Percentiles rank a stretch among this genome's conserved stretches.
phyloP scores from a whole-genome alignment of 1,140 invertebrate genomes.

The Eriosoma lanigerum region DNA sequence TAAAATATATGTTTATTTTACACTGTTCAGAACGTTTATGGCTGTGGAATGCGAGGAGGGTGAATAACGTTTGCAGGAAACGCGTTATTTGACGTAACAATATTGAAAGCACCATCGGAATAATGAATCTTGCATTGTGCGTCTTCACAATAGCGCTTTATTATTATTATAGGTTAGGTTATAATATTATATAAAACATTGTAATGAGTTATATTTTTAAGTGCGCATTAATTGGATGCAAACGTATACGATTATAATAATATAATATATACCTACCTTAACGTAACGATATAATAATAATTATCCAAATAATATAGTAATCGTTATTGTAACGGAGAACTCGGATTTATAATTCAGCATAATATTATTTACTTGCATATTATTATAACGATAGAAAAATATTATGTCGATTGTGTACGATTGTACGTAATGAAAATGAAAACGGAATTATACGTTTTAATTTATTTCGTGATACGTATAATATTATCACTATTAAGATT shows the following conservation, averaged over 20 bases:
- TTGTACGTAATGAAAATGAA: too few relatives aligned
- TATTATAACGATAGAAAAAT: too few relatives aligned
- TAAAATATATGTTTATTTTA: neutral
- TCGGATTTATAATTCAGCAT: too few relatives aligned
- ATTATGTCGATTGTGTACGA: too few relatives aligned
- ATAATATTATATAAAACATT: conserved; percentile 11
- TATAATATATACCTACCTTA: too few relatives aligned
- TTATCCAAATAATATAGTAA: too few relatives aligned
- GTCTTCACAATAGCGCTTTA: neutral
- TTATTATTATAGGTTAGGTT: conserved; percentile 16
- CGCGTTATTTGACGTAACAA: conserved; percentile 23
- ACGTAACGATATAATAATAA: too few relatives aligned
- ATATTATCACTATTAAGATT: too few relatives aligned
- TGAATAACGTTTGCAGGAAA: conserved; percentile 10
- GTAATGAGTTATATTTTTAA: neutral
- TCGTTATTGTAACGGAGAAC: too few relatives aligned
- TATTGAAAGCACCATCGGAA: conserved; percentile 15
- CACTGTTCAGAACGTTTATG: neutral
- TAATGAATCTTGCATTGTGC: neutral
- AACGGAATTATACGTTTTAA: too few relatives aligned
- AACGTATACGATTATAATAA: neutral
- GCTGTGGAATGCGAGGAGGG: conserved; percentile 8
- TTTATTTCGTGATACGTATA: too few relatives aligned
- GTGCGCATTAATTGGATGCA: neutral
- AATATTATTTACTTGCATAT: too few relatives aligned